Conservation (phyloP, 2,888 invertebrate species). For the Habrosyne pyritoides region DNA sequence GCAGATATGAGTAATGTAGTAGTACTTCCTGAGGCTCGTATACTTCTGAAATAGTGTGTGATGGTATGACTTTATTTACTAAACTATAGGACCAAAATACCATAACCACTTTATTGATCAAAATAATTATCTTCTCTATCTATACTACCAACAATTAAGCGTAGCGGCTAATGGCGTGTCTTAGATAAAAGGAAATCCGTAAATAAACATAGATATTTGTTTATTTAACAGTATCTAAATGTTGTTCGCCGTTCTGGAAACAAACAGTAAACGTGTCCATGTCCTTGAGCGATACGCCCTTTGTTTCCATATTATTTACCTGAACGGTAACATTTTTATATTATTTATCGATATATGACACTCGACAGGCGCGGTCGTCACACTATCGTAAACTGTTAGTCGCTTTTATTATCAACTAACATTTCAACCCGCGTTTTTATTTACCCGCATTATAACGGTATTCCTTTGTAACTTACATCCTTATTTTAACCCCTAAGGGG, state of each 20-base stretch:
- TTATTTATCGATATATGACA: not conserved
- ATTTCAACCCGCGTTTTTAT: not conserved
- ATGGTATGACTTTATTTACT: no score
- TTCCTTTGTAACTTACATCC: not conserved
- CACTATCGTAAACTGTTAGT: not conserved
- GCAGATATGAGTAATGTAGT: no score
- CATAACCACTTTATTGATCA: not conserved
- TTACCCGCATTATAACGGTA: no score
- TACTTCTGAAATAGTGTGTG: no score
- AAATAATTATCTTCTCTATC: not conserved
- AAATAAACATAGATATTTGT: not conserved
- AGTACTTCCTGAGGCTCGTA: no score
- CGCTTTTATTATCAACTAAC: not conserved
- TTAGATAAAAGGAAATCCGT: not conserved
- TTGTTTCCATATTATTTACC: not conserved
- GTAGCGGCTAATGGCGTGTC: not conserved
- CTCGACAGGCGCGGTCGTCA: not conserved
- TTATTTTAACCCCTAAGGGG: no score
- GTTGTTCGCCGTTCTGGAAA: not conserved
- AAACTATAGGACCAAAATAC: not conserved
- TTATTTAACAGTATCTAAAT: not conserved
- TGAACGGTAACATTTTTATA: not conserved
- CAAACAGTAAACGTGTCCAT: not conserved
- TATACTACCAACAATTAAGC: no score
- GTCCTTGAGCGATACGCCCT: not conserved